Conservation (phyloP, 2,888 invertebrate species). For the Megalurothrips usitatus region DNA sequence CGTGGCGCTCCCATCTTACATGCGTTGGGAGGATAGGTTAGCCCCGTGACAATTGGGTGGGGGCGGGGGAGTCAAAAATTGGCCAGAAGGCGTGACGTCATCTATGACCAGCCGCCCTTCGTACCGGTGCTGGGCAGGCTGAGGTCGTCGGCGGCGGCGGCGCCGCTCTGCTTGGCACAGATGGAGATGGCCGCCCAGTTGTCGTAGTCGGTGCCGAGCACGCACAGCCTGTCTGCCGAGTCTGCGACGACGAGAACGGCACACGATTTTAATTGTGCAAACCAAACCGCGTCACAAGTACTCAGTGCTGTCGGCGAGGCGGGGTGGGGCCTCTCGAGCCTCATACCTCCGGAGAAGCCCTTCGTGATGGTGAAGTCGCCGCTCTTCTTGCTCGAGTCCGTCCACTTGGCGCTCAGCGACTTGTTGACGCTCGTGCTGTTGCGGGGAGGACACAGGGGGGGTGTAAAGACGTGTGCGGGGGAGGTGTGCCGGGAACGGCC, state of each 20-base stretch:
- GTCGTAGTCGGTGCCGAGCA: constrained; percentile 14
- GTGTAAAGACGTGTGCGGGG: background rate
- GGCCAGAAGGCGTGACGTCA: too few relatives aligned
- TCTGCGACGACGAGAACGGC: background rate
- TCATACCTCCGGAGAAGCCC: background rate
- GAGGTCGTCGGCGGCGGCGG: background rate
- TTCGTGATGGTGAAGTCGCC: background rate
- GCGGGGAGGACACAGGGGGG: too few relatives aligned
- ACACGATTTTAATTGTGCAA: too few relatives aligned
- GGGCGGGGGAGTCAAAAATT: too few relatives aligned
- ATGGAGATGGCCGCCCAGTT: background rate
- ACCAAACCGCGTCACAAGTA: too few relatives aligned
- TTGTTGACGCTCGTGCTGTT: background rate
- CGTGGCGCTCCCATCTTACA: too few relatives aligned
- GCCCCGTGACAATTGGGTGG: too few relatives aligned
- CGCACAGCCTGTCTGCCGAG: background rate
- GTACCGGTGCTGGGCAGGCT: background rate
- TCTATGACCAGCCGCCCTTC: too few relatives aligned
- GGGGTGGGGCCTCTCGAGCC: too few relatives aligned
- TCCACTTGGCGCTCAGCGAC: background rate
- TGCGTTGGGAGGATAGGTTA: too few relatives aligned
- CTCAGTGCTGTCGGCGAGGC: too few relatives aligned
- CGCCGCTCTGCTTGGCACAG: background rate
- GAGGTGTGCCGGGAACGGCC: too few relatives aligned
- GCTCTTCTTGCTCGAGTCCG: background rate